Conservation (phyloP, 1,140 invertebrate species). For the Diachasma alloeum region DNA sequence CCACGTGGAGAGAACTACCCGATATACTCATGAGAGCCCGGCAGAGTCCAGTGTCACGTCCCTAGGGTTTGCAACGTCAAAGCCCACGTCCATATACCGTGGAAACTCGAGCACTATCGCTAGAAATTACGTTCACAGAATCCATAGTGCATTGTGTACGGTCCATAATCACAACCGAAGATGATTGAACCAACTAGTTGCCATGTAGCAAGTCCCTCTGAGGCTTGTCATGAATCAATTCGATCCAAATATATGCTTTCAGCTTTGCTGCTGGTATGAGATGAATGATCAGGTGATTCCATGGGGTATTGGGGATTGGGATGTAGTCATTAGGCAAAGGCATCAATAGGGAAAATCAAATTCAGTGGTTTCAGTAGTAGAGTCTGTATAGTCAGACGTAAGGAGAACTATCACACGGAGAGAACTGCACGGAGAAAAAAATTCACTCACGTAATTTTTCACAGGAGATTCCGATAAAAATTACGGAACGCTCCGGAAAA, state of each 20-base stretch:
- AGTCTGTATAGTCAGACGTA: too few species aligned
- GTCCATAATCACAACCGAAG: background rate
- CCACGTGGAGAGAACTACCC: background rate
- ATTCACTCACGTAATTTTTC: too few species aligned
- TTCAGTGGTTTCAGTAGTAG: too few species aligned
- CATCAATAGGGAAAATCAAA: too few species aligned
- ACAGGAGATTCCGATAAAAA: too few species aligned
- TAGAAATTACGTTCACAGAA: background rate
- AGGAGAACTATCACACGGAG: too few species aligned
- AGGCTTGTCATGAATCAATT: background rate
- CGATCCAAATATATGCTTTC: background rate
- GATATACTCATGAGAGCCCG: background rate
- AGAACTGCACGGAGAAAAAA: too few species aligned
- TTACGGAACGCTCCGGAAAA: too few species aligned
- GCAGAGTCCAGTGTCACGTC: background rate
- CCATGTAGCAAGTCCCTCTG: background rate
- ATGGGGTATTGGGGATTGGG: too few species aligned
- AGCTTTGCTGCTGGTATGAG: background rate
- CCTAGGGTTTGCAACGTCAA: background rate
- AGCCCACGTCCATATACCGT: background rate
- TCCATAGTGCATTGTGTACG: background rate
- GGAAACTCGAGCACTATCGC: background rate
- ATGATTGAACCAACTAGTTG: background rate
- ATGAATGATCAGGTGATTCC: too few species aligned
- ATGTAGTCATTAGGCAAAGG: too few species aligned